Evolutionary conservation across 1,140 invertebrate species (phyloP).

Genomic region (Drosophila equinoxialis): DNA sequence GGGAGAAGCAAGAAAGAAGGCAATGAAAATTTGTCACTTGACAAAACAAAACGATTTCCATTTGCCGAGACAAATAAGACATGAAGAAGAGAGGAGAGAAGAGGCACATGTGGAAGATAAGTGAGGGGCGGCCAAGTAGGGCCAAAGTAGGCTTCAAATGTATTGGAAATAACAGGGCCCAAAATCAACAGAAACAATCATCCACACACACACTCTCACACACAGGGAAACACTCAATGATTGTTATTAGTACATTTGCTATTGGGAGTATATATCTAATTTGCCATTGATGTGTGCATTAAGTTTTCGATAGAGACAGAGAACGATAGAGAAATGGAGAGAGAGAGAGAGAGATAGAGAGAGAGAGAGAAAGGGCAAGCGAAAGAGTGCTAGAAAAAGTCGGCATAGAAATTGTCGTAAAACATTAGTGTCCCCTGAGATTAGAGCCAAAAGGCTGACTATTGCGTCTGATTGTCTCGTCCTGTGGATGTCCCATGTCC

Average conservation of each 20-base stretch:
- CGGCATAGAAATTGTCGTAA: conserved; percentile 73
- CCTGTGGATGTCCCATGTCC: background rate
- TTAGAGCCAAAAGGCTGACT: conserved; percentile 50
- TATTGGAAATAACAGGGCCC: conserved; percentile 72
- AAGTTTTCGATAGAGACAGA: conserved; percentile 53
- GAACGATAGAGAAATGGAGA: background rate
- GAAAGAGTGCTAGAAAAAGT: conserved; percentile 7
- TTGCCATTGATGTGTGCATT: conserved; percentile 80
- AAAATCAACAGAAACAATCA: conserved; percentile 66
- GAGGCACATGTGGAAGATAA: conserved; percentile 50
- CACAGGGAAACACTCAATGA: conserved; percentile 58
- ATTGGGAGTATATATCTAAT: conserved; percentile 77
- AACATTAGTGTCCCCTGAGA: conserved; percentile 80
- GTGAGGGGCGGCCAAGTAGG: conserved; percentile 21
- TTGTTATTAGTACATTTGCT: conserved; percentile 79
- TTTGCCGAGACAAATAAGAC: conserved; percentile 71
- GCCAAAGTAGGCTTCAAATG: conserved; percentile 48
- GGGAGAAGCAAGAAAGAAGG: conserved; percentile 22
- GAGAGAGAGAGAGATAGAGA: conserved; percentile 15
- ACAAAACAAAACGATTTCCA: conserved; percentile 76
- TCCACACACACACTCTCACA: conserved; percentile 28
- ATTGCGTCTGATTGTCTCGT: conserved; percentile 12
- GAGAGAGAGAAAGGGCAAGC: background rate
- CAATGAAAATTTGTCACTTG: conserved; percentile 79
- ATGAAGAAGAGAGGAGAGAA: conserved; percentile 38